A percentile compares a stretch with the other conserved stretches of the same genome.
Conservation (phyloP, 2,888 invertebrate genomes). For the Sinotaia quadrata region DNA sequence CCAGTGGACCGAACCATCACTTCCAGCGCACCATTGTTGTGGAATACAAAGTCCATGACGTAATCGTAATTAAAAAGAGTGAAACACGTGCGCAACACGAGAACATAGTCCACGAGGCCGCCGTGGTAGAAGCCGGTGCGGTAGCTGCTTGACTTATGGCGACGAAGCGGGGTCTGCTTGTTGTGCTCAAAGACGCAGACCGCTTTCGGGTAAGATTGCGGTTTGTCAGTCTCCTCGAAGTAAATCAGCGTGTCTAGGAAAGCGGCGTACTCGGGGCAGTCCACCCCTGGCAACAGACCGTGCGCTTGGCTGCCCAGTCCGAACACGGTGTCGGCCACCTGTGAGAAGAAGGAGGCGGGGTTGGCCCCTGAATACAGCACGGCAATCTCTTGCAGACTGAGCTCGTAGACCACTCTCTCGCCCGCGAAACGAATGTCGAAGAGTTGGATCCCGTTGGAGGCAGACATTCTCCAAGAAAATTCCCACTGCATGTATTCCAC, state of each 20-base stretch:
- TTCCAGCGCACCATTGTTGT: conserved; percentile 62
- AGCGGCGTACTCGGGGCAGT: conserved; percentile 62
- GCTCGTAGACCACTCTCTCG: conserved; percentile 63
- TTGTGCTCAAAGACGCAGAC: conserved; percentile 66
- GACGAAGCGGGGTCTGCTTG: conserved; percentile 56
- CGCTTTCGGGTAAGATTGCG: conserved; percentile 38
- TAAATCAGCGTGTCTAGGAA: conserved; percentile 56
- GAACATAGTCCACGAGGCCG: conserved; percentile 48
- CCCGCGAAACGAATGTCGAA: conserved; percentile 55
- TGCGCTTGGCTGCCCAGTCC: conserved; percentile 50
- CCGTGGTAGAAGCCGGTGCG: conserved; percentile 55
- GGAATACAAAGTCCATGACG: conserved; percentile 62
- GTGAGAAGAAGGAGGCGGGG: conserved; percentile 52
- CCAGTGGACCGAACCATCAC: conserved; percentile 49
- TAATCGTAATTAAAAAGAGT: conserved; percentile 66
- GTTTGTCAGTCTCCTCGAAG: conserved; percentile 48
- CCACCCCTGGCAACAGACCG: conserved; percentile 63
- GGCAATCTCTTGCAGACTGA: conserved; percentile 65
- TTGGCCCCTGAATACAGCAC: conserved; percentile 63
- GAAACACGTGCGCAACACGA: conserved; percentile 59
- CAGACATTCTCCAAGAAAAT: conserved; percentile 56
- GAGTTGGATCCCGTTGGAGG: conserved; percentile 57
- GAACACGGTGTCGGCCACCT: conserved; percentile 55
- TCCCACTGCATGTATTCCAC: conserved; percentile 64
- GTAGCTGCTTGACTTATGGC: conserved; percentile 58